These are phyloP conservation scores for Calidris pygmaea DNA, from an alignment of 2,113 vertebrate species.

Conservation along the genomic window DNA sequence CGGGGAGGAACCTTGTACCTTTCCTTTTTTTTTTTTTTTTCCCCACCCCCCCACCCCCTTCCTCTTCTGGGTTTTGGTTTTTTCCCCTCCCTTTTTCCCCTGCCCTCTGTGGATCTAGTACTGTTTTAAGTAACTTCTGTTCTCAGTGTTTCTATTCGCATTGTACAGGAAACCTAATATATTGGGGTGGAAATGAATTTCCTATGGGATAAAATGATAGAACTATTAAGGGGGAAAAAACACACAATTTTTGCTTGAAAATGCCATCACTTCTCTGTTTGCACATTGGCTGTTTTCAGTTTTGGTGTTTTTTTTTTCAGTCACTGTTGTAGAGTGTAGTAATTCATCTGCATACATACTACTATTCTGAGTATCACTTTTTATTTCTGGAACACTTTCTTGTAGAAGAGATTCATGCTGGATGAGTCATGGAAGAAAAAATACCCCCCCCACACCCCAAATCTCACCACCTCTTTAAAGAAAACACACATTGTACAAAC, in stretches of 20 bases:
- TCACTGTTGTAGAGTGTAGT: not conserved
- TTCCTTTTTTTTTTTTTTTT: not conserved
- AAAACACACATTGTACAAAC: not conserved
- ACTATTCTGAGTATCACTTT: conserved; percentile 57
- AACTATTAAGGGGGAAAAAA: not conserved
- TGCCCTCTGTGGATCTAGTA: not conserved
- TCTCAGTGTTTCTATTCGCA: not conserved
- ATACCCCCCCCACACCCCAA: not conserved
- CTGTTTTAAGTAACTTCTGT: not conserved
- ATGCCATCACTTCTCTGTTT: not conserved
- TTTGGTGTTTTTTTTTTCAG: not conserved
- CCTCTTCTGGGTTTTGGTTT: too few relatives aligned
- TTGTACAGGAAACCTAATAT: not conserved
- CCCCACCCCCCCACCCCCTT: too few relatives aligned
- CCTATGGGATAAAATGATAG: not conserved
- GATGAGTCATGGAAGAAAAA: conserved; percentile 57
- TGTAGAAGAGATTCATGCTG: conserved; percentile 34
- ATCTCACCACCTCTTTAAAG: conserved; percentile 31
- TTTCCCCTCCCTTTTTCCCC: fast-evolving
- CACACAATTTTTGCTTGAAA: not conserved
- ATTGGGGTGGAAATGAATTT: not conserved
- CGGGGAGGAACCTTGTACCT: not conserved
- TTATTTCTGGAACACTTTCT: conserved; percentile 57
- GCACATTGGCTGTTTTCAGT: not conserved
- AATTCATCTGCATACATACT: conserved; percentile 22